Evolutionary conservation across 2,797 vertebrate species (phyloP).

Genomic region (Spea hammondii): DNA sequence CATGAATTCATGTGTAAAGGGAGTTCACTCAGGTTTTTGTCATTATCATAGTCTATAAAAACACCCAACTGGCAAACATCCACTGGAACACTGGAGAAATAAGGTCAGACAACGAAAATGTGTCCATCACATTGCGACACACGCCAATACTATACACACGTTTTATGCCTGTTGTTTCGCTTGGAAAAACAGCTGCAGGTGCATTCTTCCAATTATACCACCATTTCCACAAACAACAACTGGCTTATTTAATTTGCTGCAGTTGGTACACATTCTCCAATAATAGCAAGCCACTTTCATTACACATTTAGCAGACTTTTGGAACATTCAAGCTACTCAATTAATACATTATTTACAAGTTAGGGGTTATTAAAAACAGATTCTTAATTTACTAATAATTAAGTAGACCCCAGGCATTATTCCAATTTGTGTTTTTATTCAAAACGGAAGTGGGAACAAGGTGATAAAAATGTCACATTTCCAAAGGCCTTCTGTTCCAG

Average conservation of each 20-base stretch:
- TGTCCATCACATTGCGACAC: slow-evolving; percentile 52
- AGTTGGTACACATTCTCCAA: slow-evolving; percentile 70
- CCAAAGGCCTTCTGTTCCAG: slow-evolving; percentile 59
- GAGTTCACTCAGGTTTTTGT: too few species aligned
- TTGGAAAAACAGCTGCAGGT: slow-evolving; percentile 78
- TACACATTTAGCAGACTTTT: slow-evolving; percentile 76
- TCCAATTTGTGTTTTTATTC: slow-evolving; percentile 83
- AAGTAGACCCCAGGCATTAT: slow-evolving; percentile 85
- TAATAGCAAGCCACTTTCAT: slow-evolving; percentile 72
- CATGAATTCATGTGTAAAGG: too few species aligned
- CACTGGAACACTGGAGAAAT: neutral
- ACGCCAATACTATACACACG: slow-evolving; percentile 69
- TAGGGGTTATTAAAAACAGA: slow-evolving; percentile 95
- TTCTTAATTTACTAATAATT: slow-evolving; percentile 98
- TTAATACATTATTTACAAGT: slow-evolving; percentile 98
- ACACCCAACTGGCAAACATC: too few species aligned
- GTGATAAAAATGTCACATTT: slow-evolving; percentile 63
- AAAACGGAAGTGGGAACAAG: slow-evolving; percentile 77
- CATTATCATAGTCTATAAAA: too few species aligned
- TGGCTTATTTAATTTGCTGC: slow-evolving; percentile 78
- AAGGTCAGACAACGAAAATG: slow-evolving; percentile 34
- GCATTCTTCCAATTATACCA: slow-evolving; percentile 76
- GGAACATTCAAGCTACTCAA: slow-evolving; percentile 81
- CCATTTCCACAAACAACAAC: slow-evolving; percentile 79
- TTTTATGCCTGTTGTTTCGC: slow-evolving; percentile 80